A percentile compares a stretch with the other conserved stretches of the same genome.
phyloP scores from a whole-genome alignment of 2,797 vertebrate species.

The Delichon dasypus region DNA sequence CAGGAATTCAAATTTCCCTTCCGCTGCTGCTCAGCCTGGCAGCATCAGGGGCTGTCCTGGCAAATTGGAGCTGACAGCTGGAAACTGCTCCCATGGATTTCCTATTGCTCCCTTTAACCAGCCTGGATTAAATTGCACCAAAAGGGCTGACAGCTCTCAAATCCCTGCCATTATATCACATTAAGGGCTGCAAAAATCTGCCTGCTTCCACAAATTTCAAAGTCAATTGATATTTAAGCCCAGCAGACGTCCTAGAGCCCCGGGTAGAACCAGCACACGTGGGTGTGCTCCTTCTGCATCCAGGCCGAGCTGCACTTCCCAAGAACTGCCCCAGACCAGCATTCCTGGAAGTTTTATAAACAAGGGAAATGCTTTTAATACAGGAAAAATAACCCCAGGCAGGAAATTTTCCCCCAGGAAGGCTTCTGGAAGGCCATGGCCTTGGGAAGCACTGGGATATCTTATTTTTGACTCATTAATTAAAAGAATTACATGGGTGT shows the following conservation, averaged over 20 bases:
- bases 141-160: conserved; percentile 61
- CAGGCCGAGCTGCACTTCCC: neutral
- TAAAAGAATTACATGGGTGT: neutral
- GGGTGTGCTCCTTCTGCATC: neutral
- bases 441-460: neutral
- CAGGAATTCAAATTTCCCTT: neutral
- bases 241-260: neutral
- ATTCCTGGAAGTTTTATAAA: neutral
- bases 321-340: neutral
- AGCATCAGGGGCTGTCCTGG: conserved; percentile 21
- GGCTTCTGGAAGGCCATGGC: neutral
- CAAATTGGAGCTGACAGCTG: conserved; percentile 70
- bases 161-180: conserved; percentile 37
- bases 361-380: neutral
- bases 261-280: neutral
- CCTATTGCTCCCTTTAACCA: conserved; percentile 63
- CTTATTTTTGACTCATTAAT: neutral
- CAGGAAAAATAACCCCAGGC: neutral
- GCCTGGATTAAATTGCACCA: conserved; percentile 64
- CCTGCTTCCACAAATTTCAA: conserved; percentile 49
- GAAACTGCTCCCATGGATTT: conserved; percentile 74
- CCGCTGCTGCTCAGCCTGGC: neutral
- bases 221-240: conserved; percentile 28
- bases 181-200: conserved; percentile 26
- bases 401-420: neutral